Evolutionary conservation across 2,797 vertebrate genomes (phyloP).

Genomic region (Mastacembelus armatus): DNA sequence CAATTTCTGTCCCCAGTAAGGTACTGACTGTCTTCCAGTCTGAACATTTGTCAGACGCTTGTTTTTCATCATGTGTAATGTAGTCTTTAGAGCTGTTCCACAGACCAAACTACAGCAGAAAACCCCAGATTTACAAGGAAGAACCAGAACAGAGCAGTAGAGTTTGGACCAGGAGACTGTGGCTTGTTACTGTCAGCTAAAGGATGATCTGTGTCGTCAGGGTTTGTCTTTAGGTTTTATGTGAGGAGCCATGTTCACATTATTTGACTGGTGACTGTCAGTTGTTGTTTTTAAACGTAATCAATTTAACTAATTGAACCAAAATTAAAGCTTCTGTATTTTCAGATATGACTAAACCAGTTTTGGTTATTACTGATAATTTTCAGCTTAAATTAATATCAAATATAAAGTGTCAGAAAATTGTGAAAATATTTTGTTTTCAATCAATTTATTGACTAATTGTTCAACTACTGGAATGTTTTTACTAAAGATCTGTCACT

Average conservation of each 20-base stretch:
- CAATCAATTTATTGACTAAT: not conserved
- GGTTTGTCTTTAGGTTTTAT: not conserved
- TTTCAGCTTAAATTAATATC: too few species aligned
- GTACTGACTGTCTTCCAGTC: constrained; percentile 26
- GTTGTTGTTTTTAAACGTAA: too few species aligned
- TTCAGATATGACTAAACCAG: not conserved
- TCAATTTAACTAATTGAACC: too few species aligned
- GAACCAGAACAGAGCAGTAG: not conserved
- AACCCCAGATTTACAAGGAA: too few species aligned
- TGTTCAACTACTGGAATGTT: not conserved
- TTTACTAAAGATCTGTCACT: not conserved
- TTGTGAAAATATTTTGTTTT: not conserved
- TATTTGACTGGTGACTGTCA: not conserved
- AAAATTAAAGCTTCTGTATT: too few species aligned
- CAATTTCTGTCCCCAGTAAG: not conserved
- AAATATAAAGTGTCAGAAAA: too few species aligned
- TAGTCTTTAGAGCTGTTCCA: not conserved
- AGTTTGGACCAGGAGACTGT: not conserved
- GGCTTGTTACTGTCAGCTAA: not conserved
- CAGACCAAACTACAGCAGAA: not conserved
- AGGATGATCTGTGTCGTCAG: not conserved
- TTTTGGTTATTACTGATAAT: too few species aligned
- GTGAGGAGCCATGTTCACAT: constrained; percentile 6
- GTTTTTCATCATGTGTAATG: constrained; percentile 33
- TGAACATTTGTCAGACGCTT: not conserved